These are phyloP conservation scores for Rynchops niger DNA, from an alignment of 2,113 vertebrate species.

Conservation along the genomic window DNA sequence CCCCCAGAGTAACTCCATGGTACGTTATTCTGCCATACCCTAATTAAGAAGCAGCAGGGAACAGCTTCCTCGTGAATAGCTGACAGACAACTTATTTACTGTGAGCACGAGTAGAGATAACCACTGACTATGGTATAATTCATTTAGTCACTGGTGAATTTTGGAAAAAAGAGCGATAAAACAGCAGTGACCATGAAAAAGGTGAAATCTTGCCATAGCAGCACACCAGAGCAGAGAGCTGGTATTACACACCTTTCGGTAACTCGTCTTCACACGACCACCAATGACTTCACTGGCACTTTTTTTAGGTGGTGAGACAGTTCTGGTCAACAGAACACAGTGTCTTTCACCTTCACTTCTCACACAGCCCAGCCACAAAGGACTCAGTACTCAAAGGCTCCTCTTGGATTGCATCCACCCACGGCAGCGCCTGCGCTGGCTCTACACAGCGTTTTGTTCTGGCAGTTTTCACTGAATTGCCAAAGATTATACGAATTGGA, in stretches of 20 bases:
- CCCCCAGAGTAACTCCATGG: not conserved
- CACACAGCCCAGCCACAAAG: not conserved
- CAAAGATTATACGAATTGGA: not conserved
- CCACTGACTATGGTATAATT: not conserved
- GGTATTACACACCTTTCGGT: not conserved
- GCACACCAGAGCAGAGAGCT: not conserved
- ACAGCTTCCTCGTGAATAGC: not conserved
- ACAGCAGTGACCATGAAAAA: not conserved
- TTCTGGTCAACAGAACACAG: not conserved
- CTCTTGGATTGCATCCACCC: not conserved
- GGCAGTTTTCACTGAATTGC: not conserved
- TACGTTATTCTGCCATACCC: not conserved
- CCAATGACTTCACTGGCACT: not conserved
- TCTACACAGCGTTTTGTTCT: not conserved
- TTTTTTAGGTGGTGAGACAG: not conserved
- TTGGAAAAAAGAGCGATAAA: not conserved
- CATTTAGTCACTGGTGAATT: not conserved
- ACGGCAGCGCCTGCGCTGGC: not conserved
- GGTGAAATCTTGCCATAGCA: not conserved
- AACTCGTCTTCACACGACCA: fast-evolving
- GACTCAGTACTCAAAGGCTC: not conserved
- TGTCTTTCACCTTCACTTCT: not conserved
- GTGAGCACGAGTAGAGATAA: not conserved
- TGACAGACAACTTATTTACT: conserved; percentile 40
- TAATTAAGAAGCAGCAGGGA: conserved; percentile 45